Percentiles rank a stretch among this genome's conserved stretches.
phyloP scores from a whole-genome alignment of 2,888 invertebrate species.

The Exocentrus adspersus region DNA sequence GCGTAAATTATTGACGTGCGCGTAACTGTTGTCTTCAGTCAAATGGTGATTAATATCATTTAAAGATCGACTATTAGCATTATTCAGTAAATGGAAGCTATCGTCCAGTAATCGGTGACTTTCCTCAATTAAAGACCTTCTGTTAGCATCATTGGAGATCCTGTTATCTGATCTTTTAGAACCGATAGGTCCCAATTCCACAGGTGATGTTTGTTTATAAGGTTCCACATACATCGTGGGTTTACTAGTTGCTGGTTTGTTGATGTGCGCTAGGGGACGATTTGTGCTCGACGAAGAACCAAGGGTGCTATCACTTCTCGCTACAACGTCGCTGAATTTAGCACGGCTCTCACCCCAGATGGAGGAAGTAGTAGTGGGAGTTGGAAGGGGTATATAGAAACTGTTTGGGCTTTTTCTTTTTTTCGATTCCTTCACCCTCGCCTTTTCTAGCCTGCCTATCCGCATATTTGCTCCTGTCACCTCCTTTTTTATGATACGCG shows the following conservation, averaged over 20 bases:
- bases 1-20: slow-evolving; percentile 23
- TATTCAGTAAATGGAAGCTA: slow-evolving; percentile 14
- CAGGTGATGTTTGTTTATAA: slow-evolving; percentile 54
- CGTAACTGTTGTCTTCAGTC: slow-evolving; percentile 19
- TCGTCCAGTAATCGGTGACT: slow-evolving; percentile 31
- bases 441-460: slow-evolving; percentile 39
- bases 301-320: slow-evolving; percentile 62
- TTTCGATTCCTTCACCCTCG: slow-evolving; percentile 21
- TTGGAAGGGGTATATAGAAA: slow-evolving; percentile 49
- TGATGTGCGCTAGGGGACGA: slow-evolving; percentile 29
- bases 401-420: slow-evolving; percentile 34
- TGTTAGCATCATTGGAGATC: slow-evolving; percentile 24
- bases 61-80: slow-evolving; percentile 32
- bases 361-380: slow-evolving; percentile 56
- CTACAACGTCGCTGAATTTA: slow-evolving; percentile 71
- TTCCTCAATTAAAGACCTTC: slow-evolving; percentile 35
- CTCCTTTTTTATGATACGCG: slow-evolving; percentile 41
- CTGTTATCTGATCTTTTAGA: slow-evolving; percentile 52
- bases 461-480: slow-evolving; percentile 40
- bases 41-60: slow-evolving; percentile 22
- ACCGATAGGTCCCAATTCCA: slow-evolving; percentile 65
- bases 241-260: slow-evolving; percentile 41
- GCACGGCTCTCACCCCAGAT: slow-evolving; percentile 69
- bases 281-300: slow-evolving; percentile 43
- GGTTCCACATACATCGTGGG: slow-evolving; percentile 62